Base-by-base conservation (phyloP, 2,113 vertebrate genomes). In the Petromus typicus region DNA sequence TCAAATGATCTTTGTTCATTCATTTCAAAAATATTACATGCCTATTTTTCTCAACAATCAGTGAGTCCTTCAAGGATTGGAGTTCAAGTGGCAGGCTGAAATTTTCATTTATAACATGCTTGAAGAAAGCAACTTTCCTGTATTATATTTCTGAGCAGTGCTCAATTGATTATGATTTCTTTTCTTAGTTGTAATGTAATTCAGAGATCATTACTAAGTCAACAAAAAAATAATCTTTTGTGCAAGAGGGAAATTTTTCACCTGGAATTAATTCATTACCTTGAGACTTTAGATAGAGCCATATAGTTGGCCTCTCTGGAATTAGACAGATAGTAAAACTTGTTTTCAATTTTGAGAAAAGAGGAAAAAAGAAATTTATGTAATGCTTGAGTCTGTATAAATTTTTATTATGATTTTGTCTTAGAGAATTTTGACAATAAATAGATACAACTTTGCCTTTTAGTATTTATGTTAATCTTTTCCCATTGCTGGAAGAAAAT, bases 291-390 rank as follows among this genome's bases (percentile, higher is more conserved):
- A 81, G 88, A 81, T 23, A 57, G 32, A 32, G 14, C 63, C 90
- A 78, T 66, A 34, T 89, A n/a, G 51, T 67, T 59, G 27, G 73
- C 90, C 32, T 32, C 34, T 86, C 25, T 34, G 79, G 43, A 89
- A 63, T 54, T 32, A 14, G 30, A 37, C 0, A 30, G 89, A 56
- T 80, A 90, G 40, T 30, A 67, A 45, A 48, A 76, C 10, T 40
- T 73, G 67, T 81, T 76, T 94, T 73, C 30, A 79, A 48, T 59
- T 95, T 57, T 93, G 59, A 63, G 78, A 91, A 86, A 86, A 25
- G 18, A 61, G 23, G 48, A 89, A 86, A 85, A 23, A 40, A 75
- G 51, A 89, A 69, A 34, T 17, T 66, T 61, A 89, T 1, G 67
- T 45, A 85, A 2, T 73, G 20, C 0, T 75, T 92, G 57, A 57